These are phyloP conservation scores for Papilio glaucus DNA, from an alignment of 1,140 invertebrate species.

Conservation along the genomic window DNA sequence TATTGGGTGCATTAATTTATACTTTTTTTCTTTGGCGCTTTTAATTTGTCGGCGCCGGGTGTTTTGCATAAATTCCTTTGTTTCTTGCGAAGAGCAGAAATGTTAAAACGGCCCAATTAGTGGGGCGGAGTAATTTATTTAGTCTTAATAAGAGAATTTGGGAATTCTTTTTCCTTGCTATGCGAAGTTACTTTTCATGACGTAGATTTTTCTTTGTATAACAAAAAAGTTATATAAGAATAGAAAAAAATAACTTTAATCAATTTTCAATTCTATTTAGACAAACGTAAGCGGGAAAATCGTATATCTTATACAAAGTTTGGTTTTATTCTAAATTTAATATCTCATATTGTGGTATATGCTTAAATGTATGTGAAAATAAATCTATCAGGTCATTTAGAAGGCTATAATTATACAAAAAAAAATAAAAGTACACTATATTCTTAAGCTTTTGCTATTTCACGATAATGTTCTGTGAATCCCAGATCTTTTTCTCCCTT, in stretches of 20 bases:
- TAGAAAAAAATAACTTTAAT: background rate
- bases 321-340: too few relatives aligned
- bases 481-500: too few relatives aligned
- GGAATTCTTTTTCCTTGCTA: constrained; percentile 48
- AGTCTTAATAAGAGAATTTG: constrained; percentile 64
- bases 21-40: constrained; percentile 65
- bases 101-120: constrained; percentile 68
- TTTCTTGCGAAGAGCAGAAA: constrained; percentile 52
- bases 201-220: background rate
- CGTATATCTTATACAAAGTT: too few relatives aligned
- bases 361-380: too few relatives aligned
- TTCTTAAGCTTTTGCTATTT: background rate
- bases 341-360: too few relatives aligned
- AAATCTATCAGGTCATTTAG: too few relatives aligned
- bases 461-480: background rate
- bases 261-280: too few relatives aligned
- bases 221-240: background rate
- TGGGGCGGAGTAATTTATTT: constrained; percentile 73
- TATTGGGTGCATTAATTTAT: constrained; percentile 77
- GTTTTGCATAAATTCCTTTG: constrained; percentile 78
- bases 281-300: too few relatives aligned
- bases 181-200: constrained; percentile 35
- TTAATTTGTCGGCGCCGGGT: constrained; percentile 75
- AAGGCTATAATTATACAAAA: too few relatives aligned
- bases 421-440: too few relatives aligned